Percentiles rank a stretch among this genome's conserved stretches.
Evolutionary conservation across 2,888 invertebrate species (phyloP).

Genomic region (Masnerella sp.): DNA sequence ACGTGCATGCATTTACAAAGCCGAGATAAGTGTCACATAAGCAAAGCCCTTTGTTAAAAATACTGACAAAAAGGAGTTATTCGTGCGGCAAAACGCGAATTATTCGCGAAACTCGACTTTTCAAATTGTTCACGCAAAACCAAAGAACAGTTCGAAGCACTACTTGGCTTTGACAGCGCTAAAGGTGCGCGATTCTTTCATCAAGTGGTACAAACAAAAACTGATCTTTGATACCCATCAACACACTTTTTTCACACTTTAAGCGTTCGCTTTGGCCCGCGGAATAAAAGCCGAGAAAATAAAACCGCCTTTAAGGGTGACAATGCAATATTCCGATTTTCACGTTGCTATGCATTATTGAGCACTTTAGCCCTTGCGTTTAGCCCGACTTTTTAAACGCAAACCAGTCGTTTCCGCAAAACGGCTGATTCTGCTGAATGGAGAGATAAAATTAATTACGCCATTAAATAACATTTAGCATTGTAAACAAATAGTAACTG

Average conservation of each 20-base stretch:
- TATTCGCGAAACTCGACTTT: conserved; percentile 16
- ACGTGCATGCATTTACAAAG: conserved; percentile 15
- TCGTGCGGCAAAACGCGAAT: conserved; percentile 22
- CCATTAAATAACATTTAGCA: too few relatives aligned
- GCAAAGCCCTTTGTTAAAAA: conserved; percentile 14
- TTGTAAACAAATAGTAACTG: too few relatives aligned
- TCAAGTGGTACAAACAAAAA: conserved; percentile 11
- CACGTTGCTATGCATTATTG: conserved; percentile 9
- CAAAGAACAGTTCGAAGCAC: conserved; percentile 13
- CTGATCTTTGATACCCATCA: conserved; percentile 13
- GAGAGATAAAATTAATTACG: too few relatives aligned
- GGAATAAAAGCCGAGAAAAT: conserved; percentile 6
- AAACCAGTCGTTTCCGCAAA: neutral
- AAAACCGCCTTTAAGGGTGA: conserved; percentile 1
- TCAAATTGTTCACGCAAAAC: conserved; percentile 21
- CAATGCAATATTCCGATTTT: conserved; percentile 23
- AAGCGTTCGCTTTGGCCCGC: conserved; percentile 6
- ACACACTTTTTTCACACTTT: conserved; percentile 7
- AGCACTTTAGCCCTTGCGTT: conserved; percentile 12
- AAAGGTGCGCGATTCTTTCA: conserved; percentile 17
- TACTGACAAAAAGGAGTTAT: conserved; percentile 24
- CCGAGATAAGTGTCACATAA: conserved; percentile 22
- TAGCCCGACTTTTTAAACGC: neutral
- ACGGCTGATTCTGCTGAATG: too few relatives aligned
- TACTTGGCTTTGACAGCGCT: conserved; percentile 10